These are phyloP conservation scores for Samia ricini DNA, from an alignment of 1,140 invertebrate genomes.

Conservation along the genomic window DNA sequence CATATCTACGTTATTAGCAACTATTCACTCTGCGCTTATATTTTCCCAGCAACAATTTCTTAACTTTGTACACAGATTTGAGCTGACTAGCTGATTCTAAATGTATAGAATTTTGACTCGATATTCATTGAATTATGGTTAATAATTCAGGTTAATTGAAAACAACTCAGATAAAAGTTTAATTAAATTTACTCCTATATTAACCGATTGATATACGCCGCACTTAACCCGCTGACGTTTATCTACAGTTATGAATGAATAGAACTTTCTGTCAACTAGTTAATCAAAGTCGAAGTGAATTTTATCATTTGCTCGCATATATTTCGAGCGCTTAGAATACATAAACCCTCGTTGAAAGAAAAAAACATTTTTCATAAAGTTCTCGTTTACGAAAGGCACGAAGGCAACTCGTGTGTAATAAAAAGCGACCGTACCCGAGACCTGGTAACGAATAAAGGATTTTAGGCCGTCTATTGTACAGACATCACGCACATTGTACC, in stretches of 20 bases:
- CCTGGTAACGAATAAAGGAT: neutral
- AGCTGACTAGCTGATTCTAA: too few species aligned
- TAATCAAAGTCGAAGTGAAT: neutral
- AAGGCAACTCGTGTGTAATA: slow-evolving; percentile 33
- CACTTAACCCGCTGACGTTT: neutral
- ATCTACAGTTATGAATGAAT: neutral
- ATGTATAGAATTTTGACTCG: too few species aligned
- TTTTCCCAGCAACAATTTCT: too few species aligned
- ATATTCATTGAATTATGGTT: too few species aligned
- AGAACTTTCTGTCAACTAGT: neutral
- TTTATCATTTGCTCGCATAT: too few species aligned
- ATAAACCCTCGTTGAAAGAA: slow-evolving; percentile 34
- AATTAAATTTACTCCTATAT: neutral
- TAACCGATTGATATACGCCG: neutral
- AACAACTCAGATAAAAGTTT: too few species aligned
- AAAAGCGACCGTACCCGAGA: neutral
- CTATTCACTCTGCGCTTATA: too few species aligned
- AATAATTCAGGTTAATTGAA: too few species aligned
- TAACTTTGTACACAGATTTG: too few species aligned
- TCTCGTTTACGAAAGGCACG: slow-evolving; percentile 25
- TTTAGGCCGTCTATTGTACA: neutral
- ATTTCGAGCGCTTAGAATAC: too few species aligned
- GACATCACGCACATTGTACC: too few species aligned
- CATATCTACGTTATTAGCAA: too few species aligned
- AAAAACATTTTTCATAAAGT: slow-evolving; percentile 53